Evolutionary conservation across 2,888 invertebrate species (phyloP), one percentile per base, ranked within the genome.

Genomic region (Hyalella azteca): DNA sequence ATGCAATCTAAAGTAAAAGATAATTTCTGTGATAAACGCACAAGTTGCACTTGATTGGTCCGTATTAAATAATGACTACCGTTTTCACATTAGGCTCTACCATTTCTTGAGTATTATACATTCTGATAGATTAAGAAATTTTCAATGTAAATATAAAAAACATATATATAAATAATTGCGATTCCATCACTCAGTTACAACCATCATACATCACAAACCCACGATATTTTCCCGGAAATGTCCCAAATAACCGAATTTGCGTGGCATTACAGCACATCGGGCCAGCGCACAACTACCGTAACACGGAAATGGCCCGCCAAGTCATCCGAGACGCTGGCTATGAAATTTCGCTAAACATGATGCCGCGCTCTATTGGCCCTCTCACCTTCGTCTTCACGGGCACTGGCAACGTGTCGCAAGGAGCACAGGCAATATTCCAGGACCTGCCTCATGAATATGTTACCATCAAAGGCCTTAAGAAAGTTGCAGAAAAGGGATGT

Each of bases 321-420:
- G 96, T 98, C 0, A 94, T 99, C 59, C 91, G 99, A 26, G 99
- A 99, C 88, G 96, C 97, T n/a, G 99, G 99, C 0, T 99, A 99
- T 88, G 98, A 99, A 89, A 96, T 99, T 75, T 93, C 98, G 0
- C 89, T 99, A 78, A 95, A 92, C 79, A 93, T 96, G 90, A 95
- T 99, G 96, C 99, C 99, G 1, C 95, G 95, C 88, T 98, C 98
- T 0, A 92, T 99, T 77, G 99, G 99, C 2, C 98, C 98, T 0
- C 89, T 99, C 77, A 97, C 97, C 0, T 97, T 99, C 88, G 95
- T 99, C 0, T 99, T 99, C 87, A 97, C 98, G 11, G 99, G 99
- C 9, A 95, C 96, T 5, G 98, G 98, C 26, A 98, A 98, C 88
- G 98, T 98, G 0, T 97, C 97, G 0, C 95, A 96, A 91, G 91